Conservation (phyloP, 2,797 vertebrate genomes). For the Astyanax mexicanus region DNA sequence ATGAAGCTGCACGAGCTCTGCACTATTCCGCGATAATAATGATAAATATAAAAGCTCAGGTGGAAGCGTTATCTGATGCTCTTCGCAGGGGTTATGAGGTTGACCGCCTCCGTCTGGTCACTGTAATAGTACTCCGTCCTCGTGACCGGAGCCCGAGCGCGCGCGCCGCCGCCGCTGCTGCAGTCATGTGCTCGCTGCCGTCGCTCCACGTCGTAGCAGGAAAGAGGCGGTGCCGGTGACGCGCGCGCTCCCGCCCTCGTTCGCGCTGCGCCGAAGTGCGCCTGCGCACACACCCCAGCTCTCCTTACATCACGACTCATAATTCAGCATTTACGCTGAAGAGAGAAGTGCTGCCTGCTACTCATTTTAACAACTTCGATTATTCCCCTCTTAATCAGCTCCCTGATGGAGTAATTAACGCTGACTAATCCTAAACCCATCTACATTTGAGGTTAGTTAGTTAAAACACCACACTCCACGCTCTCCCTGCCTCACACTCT, state of each 20-base stretch:
- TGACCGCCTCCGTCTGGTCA: conserved; percentile 56
- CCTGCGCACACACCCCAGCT: conserved; percentile 56
- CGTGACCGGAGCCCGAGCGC: conserved; percentile 81
- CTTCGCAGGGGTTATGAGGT: conserved; percentile 24
- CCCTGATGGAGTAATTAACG: not conserved
- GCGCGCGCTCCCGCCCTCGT: conserved; percentile 56
- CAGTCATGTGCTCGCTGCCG: conserved; percentile 86
- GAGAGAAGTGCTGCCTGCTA: conserved; percentile 19
- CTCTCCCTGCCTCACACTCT: not conserved
- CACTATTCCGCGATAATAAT: too few relatives aligned
- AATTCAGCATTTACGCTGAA: conserved; percentile 35
- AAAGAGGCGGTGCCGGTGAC: conserved; percentile 69
- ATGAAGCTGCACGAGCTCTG: not conserved
- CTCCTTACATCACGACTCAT: conserved; percentile 58
- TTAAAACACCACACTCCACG: not conserved
- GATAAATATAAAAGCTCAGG: not conserved
- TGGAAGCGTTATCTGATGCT: not conserved
- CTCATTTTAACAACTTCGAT: not conserved
- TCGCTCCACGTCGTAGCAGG: conserved; percentile 77
- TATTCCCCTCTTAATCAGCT: not conserved
- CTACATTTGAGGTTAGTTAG: not conserved
- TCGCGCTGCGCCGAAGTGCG: conserved; percentile 47
- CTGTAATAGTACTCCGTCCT: conserved; percentile 83
- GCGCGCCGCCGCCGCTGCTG: conserved; percentile 73
- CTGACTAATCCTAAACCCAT: not conserved